Evolutionary conservation across 2,797 vertebrate genomes (phyloP), one percentile per base, ranked within the genome.

Genomic region (Champsocephalus esox): DNA sequence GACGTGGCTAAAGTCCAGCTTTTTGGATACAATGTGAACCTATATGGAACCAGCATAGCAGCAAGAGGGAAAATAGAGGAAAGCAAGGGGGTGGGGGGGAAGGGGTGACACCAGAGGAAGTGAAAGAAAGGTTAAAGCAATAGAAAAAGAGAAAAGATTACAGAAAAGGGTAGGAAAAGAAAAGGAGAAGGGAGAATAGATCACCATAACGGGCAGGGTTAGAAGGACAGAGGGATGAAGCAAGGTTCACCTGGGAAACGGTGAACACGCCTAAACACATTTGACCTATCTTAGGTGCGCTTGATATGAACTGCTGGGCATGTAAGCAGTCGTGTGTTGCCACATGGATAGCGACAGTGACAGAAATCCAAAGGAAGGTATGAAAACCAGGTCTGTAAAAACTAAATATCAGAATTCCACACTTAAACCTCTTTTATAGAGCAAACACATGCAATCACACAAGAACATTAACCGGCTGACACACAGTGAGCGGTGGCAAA

Each of bases 1-100:
- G 94, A 99, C 92, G 90, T 99, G 98, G 96, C 97, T 98, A 98
- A 98, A 99, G 97, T 96, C 98, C 95, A 96, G 93, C 94, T 98
- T 99, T 98, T 98, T 98, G 96, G 96, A 97, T 95, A 97, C 96
- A 97, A 99, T 97, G 93, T 99, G 97, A 96, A 99, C 98, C 98
- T 99, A 96, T n/a, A 91, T 65, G 82, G 91, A 96, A 95, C 94
- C 51, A 94, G 96, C 91, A 95, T 90, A 96, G 95, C 96, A 96
- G 91, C 92, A 84, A 91, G 69, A 90, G 70, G 88, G 66, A 44
- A 51, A 38, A 38, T 38, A 38, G 57, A 79, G 76, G 34, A 38
- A 38, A 38, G 34, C 34, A 89, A 93, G 91, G 93, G 88, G 81
- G 61, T 73, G 75, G 69, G 59, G 9, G 52, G 54, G 19, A 51